A percentile compares a stretch with the other conserved stretches of the same genome.
phyloP scores from a whole-genome alignment of 2,888 invertebrate species.

The Tipula confusa region DNA sequence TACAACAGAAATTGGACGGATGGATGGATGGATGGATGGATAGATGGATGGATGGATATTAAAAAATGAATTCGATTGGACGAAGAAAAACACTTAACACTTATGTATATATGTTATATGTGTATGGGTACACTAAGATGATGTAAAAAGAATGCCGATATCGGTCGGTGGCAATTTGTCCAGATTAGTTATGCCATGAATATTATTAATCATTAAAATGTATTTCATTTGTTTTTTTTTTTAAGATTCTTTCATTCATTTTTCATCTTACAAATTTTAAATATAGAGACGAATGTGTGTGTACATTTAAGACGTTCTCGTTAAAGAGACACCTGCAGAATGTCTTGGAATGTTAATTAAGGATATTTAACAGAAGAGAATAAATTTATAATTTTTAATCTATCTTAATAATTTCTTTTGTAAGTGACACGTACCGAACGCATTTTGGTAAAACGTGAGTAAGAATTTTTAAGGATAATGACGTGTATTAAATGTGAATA shows the following conservation, averaged over 20 bases:
- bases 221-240: background rate
- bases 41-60: background rate
- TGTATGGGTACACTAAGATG: too few species aligned
- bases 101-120: background rate
- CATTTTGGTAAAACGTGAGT: background rate
- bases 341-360: constrained; percentile 28
- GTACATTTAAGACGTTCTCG: background rate
- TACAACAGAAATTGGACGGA: background rate
- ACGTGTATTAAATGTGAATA: background rate
- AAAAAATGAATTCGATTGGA: background rate
- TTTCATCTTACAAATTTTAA: background rate
- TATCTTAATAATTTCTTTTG: background rate
- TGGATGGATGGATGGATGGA: background rate
- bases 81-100: constrained; percentile 3
- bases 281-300: too few species aligned
- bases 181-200: constrained; percentile 30
- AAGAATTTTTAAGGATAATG: constrained; percentile 13
- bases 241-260: background rate
- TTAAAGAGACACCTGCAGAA: constrained; percentile 27
- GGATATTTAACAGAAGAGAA: constrained; percentile 27
- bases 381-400: constrained; percentile 15
- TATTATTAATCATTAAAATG: constrained; percentile 30
- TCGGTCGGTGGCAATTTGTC: constrained; percentile 30
- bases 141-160: constrained; percentile 30
- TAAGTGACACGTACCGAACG: background rate